Base-by-base conservation (phyloP, 2,888 invertebrate species). In the Resseliella maxima region DNA sequence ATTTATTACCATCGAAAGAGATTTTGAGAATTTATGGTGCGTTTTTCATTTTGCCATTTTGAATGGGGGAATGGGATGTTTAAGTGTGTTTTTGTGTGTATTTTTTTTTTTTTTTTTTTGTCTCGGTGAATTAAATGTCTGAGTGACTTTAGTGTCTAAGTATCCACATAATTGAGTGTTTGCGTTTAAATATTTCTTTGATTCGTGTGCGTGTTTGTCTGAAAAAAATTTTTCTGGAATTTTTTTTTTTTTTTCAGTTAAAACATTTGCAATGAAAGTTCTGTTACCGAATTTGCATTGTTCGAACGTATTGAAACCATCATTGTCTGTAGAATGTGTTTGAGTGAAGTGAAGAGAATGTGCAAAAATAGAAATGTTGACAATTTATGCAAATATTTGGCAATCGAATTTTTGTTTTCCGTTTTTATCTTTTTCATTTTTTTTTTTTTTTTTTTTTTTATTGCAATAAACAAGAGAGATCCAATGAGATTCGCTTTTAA, bases 1-100 rank as follows among this genome's bases (percentile, higher is more conserved):
- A 31, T 83, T 86, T n/a, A 46, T 31, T 21, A 83, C 81, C 46
- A n/a, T 86, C 21, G 85, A 86, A 85, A 81, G 86, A 50, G 86
- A 86, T 81, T 86, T 86, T 36, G 36, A 81, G 3, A 46, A 35
- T 86, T 46, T 86, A 86, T 81, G 46, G 86, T 86, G 81, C 31
- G 46, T 85, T 50, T 46, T 46, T 27, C 3, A 85, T 83, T 54
- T 41, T 41, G 41, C 6, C 41, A 41, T 12, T 41, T 41, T 41
- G 12, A 41, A 12, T 41, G 5, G 41, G 18, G 24, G 6, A 3
- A 59, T 59, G 59, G 27, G 1, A 27, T 59, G 59, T 59, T n/a
- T 24, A n/a, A n/a, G 27, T 59, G 5, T 59, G 27, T 18, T 21
- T 50, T 21, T 50, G 18, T 50, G 50, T 18, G 50, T 50, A 18